A percentile compares a stretch with the other conserved stretches of the same genome.
Conservation (phyloP, 1,140 invertebrate species). For the Scaptomyza graminum region DNA sequence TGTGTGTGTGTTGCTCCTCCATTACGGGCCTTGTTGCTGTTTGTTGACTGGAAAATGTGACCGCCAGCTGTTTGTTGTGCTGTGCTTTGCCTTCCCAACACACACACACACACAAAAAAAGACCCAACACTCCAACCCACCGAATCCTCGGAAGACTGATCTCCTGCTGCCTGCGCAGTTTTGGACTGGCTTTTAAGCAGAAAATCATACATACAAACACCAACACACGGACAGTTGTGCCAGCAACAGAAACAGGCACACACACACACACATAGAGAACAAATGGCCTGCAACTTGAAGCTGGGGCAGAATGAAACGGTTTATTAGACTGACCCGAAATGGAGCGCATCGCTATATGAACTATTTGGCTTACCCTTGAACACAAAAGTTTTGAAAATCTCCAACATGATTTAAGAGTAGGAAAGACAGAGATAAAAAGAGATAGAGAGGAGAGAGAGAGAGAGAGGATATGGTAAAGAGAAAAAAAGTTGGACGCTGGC, state of each 20-base stretch:
- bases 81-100: slow-evolving; percentile 6
- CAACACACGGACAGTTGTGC: slow-evolving; percentile 30
- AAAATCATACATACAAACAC: slow-evolving; percentile 61
- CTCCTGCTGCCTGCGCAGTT: slow-evolving; percentile 31
- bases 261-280: slow-evolving; percentile 5
- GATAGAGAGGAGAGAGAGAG: too few relatives aligned
- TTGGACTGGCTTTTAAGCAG: slow-evolving; percentile 66
- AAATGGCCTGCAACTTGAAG: neutral
- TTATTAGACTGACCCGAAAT: slow-evolving; percentile 77
- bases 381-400: slow-evolving; percentile 7
- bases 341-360: slow-evolving; percentile 43
- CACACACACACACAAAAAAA: slow-evolving; percentile 28
- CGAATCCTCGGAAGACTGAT: neutral
- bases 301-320: slow-evolving; percentile 36
- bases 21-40: slow-evolving; percentile 58
- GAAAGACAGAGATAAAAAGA: neutral
- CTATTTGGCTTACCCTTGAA: slow-evolving; percentile 43
- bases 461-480: neutral
- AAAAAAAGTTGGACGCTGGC: neutral
- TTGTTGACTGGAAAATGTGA: slow-evolving; percentile 79
- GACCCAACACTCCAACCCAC: neutral
- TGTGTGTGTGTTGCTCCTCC: slow-evolving; percentile 19
- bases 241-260: slow-evolving; percentile 8
- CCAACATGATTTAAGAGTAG: neutral
- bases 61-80: slow-evolving; percentile 75